Base-by-base conservation (phyloP, 2,888 invertebrate species). In the Rhagonycha fulva region DNA sequence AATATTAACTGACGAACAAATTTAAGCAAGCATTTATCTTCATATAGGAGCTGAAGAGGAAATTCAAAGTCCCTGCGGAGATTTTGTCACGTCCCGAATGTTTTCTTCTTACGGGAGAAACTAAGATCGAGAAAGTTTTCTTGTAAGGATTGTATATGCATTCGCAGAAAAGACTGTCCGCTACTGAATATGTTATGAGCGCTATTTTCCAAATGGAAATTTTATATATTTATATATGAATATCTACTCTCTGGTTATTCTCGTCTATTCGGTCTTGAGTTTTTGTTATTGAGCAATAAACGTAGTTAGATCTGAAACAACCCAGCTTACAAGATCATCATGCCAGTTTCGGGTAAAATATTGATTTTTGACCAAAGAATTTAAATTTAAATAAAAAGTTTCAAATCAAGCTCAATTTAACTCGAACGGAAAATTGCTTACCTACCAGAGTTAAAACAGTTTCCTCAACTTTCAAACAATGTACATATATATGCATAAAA, bases 41-140 rank as follows among this genome's bases (percentile, higher is more conserved):
- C 77, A 72, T 75, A 72, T 23, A 68, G 32, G 32, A 72, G 67
- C 32, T 19, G 61, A 68, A 66, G 68, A 14, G 68, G 60, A 72
- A 61, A 71, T 70, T 71, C 74, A 70, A 84, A 84, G 83, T 88
- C 88, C 88, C 88, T 83, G 84, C 85, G 88, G 88, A 88, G 87
- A 87, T 88, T 88, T 88, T 88, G 87, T 87, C 87, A 88, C 87
- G 87, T 87, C 86, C 86, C 81, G 82, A 82, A 82, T 84, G 84
- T 84, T 85, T 84, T 83, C 84, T 84, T 83, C 82, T 83, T 83
- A 84, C 80, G 73, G 76, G 80, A 81, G 78, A 79, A 76, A 80
- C 79, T 70, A 77, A 79, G 79, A 76, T 72, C 78, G 77, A 76
- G 78, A 75, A 72, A 77, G 74, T 76, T 78, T 70, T 70, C 70